Percentiles rank a stretch among this genome's conserved stretches.
These are phyloP conservation scores for Synanthedon tipuliformis DNA, from an alignment of 2,888 invertebrate genomes.

Conservation along the genomic window DNA sequence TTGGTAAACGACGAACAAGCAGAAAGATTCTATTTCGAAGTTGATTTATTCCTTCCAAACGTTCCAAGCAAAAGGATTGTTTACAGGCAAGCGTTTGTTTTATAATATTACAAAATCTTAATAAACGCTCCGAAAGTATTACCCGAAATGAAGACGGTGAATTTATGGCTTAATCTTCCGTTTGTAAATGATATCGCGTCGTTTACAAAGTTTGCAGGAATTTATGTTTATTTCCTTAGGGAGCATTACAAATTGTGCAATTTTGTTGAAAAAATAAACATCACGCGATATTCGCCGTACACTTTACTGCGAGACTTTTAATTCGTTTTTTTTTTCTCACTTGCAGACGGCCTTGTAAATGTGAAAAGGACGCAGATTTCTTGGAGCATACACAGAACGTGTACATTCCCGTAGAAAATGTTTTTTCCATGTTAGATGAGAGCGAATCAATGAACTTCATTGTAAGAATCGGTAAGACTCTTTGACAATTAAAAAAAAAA, in stretches of 20 bases:
- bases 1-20: slow-evolving; percentile 57
- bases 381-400: slow-evolving; percentile 65
- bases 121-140: slow-evolving; percentile 10
- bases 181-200: slow-evolving; percentile 34
- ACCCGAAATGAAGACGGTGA: slow-evolving; percentile 17
- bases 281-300: not conserved
- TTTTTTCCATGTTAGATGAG: slow-evolving; percentile 64
- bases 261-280: slow-evolving; percentile 15
- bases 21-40: slow-evolving; percentile 59
- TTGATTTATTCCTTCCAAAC: slow-evolving; percentile 57
- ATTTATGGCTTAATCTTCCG: slow-evolving; percentile 22
- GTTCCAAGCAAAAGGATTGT: slow-evolving; percentile 58
- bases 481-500: not conserved
- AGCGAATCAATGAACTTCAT: slow-evolving; percentile 53
- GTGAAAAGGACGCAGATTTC: slow-evolving; percentile 64
- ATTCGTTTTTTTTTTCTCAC: not conserved
- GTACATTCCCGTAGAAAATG: slow-evolving; percentile 66
- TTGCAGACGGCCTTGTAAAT: slow-evolving; percentile 63
- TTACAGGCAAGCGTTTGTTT: slow-evolving; percentile 33
- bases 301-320: not conserved
- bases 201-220: slow-evolving; percentile 32
- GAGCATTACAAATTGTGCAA: slow-evolving; percentile 22
- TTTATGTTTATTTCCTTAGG: slow-evolving; percentile 23
- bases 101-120: slow-evolving; percentile 5
- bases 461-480: slow-evolving; percentile 50